Evolutionary conservation across 2,797 vertebrate species (phyloP).

Genomic region (Siniperca undulata): DNA sequence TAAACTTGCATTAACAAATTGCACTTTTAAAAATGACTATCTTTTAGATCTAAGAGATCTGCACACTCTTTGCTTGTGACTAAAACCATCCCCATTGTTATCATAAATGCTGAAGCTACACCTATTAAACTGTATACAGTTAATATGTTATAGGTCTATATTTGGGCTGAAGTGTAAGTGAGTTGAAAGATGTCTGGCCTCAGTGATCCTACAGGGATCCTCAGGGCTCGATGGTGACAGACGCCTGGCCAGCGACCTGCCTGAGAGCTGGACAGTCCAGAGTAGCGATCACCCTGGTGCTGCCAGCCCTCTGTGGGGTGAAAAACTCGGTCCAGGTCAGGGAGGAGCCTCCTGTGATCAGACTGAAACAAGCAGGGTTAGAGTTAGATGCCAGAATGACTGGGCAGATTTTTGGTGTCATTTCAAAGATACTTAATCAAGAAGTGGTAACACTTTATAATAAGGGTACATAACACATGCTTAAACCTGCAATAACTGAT

Average conservation of each 20-base stretch:
- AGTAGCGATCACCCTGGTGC: constrained; percentile 87
- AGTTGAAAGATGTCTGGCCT: background rate
- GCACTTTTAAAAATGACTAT: background rate
- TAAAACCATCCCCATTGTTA: background rate
- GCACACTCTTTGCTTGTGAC: background rate
- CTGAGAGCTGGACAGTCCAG: constrained; percentile 87
- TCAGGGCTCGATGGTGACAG: constrained; percentile 63
- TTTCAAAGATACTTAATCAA: background rate
- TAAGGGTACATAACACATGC: background rate
- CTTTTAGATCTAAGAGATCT: background rate
- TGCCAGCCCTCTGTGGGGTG: constrained; percentile 80
- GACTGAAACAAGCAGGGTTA: constrained; percentile 44
- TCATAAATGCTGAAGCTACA: constrained; percentile 30
- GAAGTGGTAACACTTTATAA: background rate
- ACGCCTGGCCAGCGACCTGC: constrained; percentile 67
- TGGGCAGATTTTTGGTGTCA: background rate
- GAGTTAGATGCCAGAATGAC: background rate
- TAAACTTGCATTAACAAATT: background rate
- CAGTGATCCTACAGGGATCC: background rate
- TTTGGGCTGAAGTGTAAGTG: constrained; percentile 2
- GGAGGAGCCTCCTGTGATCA: constrained; percentile 65
- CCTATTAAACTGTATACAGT: background rate
- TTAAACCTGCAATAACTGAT: background rate
- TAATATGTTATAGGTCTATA: background rate
- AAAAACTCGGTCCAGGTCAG: constrained; percentile 77